Conservation (phyloP, 1,140 invertebrate species). For the Drosophila teissieri region DNA sequence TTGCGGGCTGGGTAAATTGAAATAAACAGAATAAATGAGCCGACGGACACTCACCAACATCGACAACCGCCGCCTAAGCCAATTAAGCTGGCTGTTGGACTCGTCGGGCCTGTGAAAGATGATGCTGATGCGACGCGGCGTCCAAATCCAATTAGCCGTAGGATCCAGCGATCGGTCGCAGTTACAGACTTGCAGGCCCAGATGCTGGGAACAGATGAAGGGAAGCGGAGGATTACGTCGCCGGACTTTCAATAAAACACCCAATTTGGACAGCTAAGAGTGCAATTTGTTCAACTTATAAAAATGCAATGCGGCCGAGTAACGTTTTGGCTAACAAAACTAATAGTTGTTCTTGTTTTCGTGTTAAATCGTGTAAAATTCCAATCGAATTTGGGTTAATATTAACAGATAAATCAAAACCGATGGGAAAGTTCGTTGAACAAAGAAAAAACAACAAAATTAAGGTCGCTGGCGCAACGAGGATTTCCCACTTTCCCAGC, state of each 20-base stretch:
- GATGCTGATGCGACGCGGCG: slow-evolving; percentile 22
- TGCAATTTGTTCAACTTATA: background rate
- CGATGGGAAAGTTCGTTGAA: slow-evolving; percentile 1
- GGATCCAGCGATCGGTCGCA: slow-evolving; percentile 1
- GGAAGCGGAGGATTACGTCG: background rate
- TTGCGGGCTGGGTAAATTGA: slow-evolving; percentile 23
- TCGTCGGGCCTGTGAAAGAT: slow-evolving; percentile 13
- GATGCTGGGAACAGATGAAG: slow-evolving; percentile 2
- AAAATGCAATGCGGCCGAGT: background rate
- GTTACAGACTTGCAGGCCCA: background rate
- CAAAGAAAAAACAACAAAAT: background rate
- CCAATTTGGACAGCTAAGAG: slow-evolving; percentile 10
- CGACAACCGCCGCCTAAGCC: slow-evolving; percentile 42
- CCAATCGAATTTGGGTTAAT: background rate
- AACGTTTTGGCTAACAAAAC: background rate
- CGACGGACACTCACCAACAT: slow-evolving; percentile 36
- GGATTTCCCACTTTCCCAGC: slow-evolving; percentile 16
- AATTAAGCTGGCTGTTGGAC: slow-evolving; percentile 36
- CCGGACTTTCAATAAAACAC: slow-evolving; percentile 4
- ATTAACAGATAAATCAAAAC: slow-evolving; percentile 43
- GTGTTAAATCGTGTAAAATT: slow-evolving; percentile 17
- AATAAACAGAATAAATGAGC: slow-evolving; percentile 44
- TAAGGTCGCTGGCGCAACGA: slow-evolving; percentile 18
- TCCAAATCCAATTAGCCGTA: slow-evolving; percentile 36
- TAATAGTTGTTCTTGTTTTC: background rate